These are phyloP conservation scores for Sylvia atricapilla DNA, from an alignment of 2,113 vertebrate species.

Conservation along the genomic window DNA sequence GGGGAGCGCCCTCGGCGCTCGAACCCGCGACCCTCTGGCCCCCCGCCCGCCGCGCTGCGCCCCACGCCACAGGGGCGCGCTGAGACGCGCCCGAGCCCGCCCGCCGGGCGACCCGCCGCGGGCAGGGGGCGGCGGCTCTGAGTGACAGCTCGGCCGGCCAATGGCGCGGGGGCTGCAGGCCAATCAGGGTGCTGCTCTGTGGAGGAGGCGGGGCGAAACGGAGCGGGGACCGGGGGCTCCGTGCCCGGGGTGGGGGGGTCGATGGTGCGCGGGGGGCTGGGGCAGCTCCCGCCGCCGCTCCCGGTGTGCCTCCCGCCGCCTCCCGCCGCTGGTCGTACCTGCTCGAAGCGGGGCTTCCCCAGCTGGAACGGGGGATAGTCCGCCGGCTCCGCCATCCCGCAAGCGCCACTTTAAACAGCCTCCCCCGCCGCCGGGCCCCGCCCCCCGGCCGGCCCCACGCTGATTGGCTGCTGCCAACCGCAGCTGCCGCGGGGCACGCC, in stretches of 20 bases:
- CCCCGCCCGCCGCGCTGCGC: neutral
- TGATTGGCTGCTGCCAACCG: conserved; percentile 66
- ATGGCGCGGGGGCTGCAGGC: no score
- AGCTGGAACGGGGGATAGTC: conserved; percentile 80
- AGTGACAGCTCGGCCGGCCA: no score
- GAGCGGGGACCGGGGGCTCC: no score
- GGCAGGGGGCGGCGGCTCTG: no score
- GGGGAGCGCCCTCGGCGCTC: neutral
- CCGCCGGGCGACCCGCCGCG: neutral
- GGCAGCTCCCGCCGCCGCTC: neutral
- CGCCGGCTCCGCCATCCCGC: conserved; percentile 79
- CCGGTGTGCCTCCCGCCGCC: neutral
- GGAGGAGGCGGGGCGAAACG: no score
- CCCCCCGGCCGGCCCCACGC: conserved; percentile 4
- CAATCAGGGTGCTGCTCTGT: no score
- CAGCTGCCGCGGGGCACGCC: conserved; percentile 50
- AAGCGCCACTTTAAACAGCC: conserved; percentile 70
- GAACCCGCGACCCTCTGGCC: rapidly evolving
- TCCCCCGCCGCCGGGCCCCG: conserved; percentile 26
- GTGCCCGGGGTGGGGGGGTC: no score
- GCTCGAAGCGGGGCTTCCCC: conserved; percentile 85
- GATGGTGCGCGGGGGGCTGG: neutral
- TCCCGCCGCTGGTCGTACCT: conserved; percentile 74
- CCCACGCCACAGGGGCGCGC: neutral
- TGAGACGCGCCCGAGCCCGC: no score